A percentile compares a stretch with the other conserved stretches of the same genome.
Evolutionary conservation across 1,140 invertebrate genomes (phyloP).

Genomic region (Brachystomella parvula): DNA sequence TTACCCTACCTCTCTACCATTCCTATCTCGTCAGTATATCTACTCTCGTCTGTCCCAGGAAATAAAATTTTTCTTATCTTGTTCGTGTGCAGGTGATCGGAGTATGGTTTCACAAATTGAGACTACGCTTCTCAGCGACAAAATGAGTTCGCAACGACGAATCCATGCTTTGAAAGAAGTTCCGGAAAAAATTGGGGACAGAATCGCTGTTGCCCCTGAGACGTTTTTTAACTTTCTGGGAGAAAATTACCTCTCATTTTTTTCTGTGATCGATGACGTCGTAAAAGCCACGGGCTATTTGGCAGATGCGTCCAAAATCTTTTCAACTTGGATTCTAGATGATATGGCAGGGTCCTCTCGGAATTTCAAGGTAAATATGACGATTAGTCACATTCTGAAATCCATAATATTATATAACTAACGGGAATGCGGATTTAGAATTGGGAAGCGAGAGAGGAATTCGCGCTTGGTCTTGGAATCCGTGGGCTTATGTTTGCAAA

Average conservation of each 20-base stretch:
- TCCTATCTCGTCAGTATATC: not conserved
- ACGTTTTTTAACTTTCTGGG: slow-evolving; percentile 30
- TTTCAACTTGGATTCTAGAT: slow-evolving; percentile 29
- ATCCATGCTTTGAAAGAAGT: slow-evolving; percentile 11
- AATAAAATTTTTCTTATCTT: not conserved
- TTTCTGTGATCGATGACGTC: slow-evolving; percentile 16
- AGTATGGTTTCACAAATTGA: slow-evolving; percentile 7
- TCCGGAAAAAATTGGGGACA: slow-evolving; percentile 24
- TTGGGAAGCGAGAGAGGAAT: slow-evolving; percentile 19
- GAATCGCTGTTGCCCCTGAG: slow-evolving; percentile 28
- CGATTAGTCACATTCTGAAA: not conserved
- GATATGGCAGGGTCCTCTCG: not conserved
- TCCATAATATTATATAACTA: not conserved
- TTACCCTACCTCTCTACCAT: too few species aligned
- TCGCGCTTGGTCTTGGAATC: slow-evolving; percentile 21
- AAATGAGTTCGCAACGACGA: slow-evolving; percentile 5
- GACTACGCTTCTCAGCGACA: not conserved
- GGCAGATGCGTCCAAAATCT: slow-evolving; percentile 19
- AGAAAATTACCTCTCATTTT: slow-evolving; percentile 30
- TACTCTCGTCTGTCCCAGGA: not conserved
- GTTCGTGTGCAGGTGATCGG: slow-evolving; percentile 20
- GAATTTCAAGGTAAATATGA: slow-evolving; percentile 16
- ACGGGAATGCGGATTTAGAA: not conserved
- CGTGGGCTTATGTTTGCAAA: slow-evolving; percentile 32
- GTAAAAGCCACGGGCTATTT: slow-evolving; percentile 15